Conservation (phyloP, 2,888 invertebrate genomes). For the Anthrax anthrax region DNA sequence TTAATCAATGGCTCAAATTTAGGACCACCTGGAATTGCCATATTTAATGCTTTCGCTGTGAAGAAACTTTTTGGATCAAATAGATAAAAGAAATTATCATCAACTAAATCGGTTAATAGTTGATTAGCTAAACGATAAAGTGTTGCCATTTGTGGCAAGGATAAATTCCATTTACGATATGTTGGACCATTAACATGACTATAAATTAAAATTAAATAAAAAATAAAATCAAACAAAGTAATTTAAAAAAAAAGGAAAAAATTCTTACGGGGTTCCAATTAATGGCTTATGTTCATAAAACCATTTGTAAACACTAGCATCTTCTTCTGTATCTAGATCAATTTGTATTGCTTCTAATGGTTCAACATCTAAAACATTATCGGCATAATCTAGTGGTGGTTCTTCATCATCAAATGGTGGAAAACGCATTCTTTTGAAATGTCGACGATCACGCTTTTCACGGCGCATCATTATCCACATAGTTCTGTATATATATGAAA, state of each 20-base stretch:
- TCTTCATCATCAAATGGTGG: slow-evolving; percentile 99
- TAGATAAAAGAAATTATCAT: slow-evolving; percentile 96
- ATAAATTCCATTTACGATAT: slow-evolving; percentile 91
- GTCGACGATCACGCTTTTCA: slow-evolving; percentile 95
- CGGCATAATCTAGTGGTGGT: slow-evolving; percentile 97
- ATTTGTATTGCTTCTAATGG: slow-evolving; percentile 98
- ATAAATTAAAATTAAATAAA: slow-evolving; percentile 16
- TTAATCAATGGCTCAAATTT: slow-evolving; percentile 99
- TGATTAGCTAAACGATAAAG: slow-evolving; percentile 96
- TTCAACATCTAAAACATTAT: slow-evolving; percentile 97
- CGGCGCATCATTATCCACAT: slow-evolving; percentile 99
- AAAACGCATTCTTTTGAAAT: slow-evolving; percentile 98
- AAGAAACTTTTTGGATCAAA: slow-evolving; percentile 99
- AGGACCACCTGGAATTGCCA: slow-evolving; percentile 99
- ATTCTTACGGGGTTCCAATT: slow-evolving; percentile 65
- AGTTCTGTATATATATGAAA: slow-evolving; percentile 48
- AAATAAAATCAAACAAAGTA: background rate
- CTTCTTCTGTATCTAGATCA: slow-evolving; percentile 92
- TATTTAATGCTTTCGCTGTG: slow-evolving; percentile 97
- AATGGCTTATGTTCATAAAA: slow-evolving; percentile 97
- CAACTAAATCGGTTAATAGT: slow-evolving; percentile 91
- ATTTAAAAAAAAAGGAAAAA: background rate
- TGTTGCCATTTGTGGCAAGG: slow-evolving; percentile 94
- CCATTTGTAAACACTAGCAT: slow-evolving; percentile 82
- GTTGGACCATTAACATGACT: slow-evolving; percentile 91